Percentiles rank a stretch among this genome's conserved stretches.
phyloP scores from a whole-genome alignment of 2,113 vertebrate species.

The Hemibagrus wyckioides region DNA sequence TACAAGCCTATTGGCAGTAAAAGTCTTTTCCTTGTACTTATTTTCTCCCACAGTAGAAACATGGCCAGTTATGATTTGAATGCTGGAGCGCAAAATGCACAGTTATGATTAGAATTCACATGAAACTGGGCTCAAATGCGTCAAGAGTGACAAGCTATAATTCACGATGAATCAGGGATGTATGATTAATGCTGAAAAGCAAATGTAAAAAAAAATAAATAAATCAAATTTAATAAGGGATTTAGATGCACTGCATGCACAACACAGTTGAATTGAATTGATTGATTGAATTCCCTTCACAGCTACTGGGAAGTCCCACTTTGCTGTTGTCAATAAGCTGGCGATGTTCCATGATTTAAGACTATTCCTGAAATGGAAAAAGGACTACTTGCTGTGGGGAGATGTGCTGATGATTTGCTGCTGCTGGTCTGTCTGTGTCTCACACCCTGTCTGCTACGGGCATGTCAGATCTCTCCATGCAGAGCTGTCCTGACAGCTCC shows the following conservation, averaged over 20 bases:
- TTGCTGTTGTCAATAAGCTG: not conserved
- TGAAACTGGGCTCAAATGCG: not conserved
- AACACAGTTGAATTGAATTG: not conserved
- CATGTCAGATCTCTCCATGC: conserved; percentile 40
- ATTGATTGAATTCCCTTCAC: not conserved
- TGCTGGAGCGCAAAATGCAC: not conserved
- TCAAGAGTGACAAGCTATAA: not conserved
- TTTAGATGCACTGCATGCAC: not conserved
- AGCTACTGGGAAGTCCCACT: not conserved
- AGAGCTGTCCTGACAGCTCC: conserved; percentile 57
- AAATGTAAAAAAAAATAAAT: too few relatives aligned
- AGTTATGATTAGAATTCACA: not conserved
- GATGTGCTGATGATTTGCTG: conserved; percentile 26
- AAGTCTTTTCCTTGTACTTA: not conserved
- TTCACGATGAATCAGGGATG: not conserved
- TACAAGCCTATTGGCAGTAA: not conserved
- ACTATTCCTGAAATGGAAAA: conserved; percentile 8
- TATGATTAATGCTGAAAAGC: not conserved
- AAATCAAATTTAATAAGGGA: not conserved
- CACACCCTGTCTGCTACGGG: conserved; percentile 33
- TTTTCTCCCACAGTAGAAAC: not conserved
- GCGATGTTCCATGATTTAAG: conserved; percentile 21
- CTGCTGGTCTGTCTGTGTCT: conserved; percentile 24
- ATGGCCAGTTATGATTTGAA: not conserved
- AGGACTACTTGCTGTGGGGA: not conserved